Conservation (phyloP, 2,888 invertebrate species). For the Fragum sueziense region DNA sequence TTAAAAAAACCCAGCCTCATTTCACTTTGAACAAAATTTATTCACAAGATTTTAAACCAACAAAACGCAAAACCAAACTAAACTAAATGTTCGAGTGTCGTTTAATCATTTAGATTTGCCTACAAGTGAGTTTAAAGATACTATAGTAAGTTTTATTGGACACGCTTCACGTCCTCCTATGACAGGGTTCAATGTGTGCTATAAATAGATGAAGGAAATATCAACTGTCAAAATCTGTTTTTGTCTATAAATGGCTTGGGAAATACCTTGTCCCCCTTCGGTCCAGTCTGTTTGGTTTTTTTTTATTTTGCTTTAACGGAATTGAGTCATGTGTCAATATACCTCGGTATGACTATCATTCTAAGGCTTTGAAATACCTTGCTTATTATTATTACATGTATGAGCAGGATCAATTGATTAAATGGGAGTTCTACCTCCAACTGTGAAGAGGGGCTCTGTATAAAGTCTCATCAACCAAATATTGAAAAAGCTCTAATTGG, state of each 20-base stretch:
- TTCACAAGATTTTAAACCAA: background rate
- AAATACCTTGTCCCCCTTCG: background rate
- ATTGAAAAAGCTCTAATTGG: too few species aligned
- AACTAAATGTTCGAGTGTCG: background rate
- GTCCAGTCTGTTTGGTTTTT: background rate
- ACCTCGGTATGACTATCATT: too few species aligned
- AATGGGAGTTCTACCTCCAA: too few species aligned
- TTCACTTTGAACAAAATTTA: slow-evolving; percentile 11
- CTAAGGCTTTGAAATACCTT: too few species aligned
- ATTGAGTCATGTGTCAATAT: too few species aligned
- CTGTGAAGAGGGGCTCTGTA: too few species aligned
- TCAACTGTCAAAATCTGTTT: background rate
- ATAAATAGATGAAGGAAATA: slow-evolving; percentile 11
- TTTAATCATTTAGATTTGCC: background rate
- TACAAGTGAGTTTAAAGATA: background rate
- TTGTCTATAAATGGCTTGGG: slow-evolving; percentile 20
- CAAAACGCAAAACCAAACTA: background rate
- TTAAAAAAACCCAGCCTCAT: background rate
- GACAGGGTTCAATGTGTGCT: slow-evolving; percentile 8
- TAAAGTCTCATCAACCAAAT: too few species aligned
- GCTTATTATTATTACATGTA: too few species aligned
- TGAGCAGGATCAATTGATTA: too few species aligned
- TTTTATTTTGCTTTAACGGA: background rate
- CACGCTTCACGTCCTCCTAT: slow-evolving; percentile 7
- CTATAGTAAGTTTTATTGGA: slow-evolving; percentile 18